Evolutionary conservation across 2,113 vertebrate genomes (phyloP), one percentile per base, ranked within the genome.

Genomic region (Mionectes macconnelli): DNA sequence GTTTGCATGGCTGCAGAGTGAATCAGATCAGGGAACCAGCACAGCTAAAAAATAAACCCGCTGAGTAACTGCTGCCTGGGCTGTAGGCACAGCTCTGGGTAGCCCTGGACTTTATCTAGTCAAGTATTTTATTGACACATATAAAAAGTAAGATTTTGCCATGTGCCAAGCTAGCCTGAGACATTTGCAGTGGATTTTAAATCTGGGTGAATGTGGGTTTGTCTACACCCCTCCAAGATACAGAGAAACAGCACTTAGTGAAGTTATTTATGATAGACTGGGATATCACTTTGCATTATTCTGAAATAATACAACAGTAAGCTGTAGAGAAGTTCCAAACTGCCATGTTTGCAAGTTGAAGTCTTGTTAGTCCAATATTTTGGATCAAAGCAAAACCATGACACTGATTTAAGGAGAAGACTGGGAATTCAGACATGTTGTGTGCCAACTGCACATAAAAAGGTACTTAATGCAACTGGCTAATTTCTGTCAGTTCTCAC

Each of bases 1-100:
- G 84, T 96, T 95, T 93, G 96, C 78, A 14, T 87, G 94, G 76
- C 87, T 96, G 81, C 18, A 2, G 77, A 78, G 77, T 81, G 91
- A 96, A 89, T 89, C 89, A 93, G 70, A 68, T 17, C 82, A 73
- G 87, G 70, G 81, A 91, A 84, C 66, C 74, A 93, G 12, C 78
- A 72, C 70, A 90, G 95, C 90, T 78, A 8, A 77, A 93, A 80
- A 70, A 86, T 72, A 12, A 75, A 7, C 21, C 8, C 49, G 14
- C 50, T 35, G 73, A 74, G 27, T 45, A 81, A 81, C 84, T 78
- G 16, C 91, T 84, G 84, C 84, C 47, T 0, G 3, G 64, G 63
- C 31, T 89, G 47, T 12, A 91, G 73, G 78, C 84, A 55, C 42
- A 78, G 44, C 64, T 93, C 64, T 74, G 49, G 55, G 45, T 40